phyloP scores from a whole-genome alignment of 1,140 invertebrate species.

The Calycopis cecrops region DNA sequence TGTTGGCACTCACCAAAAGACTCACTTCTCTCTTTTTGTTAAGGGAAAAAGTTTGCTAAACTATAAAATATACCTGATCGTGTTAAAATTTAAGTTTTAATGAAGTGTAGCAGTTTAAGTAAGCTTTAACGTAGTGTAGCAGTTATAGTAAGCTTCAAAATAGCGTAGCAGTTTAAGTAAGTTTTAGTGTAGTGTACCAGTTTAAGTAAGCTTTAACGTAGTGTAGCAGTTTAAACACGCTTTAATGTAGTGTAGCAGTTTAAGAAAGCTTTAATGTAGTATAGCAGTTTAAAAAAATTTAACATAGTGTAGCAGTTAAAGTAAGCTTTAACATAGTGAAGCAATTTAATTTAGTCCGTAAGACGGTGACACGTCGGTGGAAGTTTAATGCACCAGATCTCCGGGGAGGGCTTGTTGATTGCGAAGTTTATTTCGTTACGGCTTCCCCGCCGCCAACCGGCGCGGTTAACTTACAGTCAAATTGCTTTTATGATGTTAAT shows the following conservation, averaged over 20 bases:
- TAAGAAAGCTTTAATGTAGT: neutral
- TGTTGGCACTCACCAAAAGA: too few species aligned
- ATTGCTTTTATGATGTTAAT: too few species aligned
- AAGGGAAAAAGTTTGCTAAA: too few species aligned
- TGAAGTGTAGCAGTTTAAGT: too few species aligned
- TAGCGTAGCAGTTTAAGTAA: neutral
- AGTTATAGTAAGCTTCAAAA: neutral
- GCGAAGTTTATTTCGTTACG: conserved; percentile 24
- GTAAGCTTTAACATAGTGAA: too few species aligned
- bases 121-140: too few species aligned
- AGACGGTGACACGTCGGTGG: conserved; percentile 5
- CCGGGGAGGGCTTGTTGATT: conserved; percentile 14
- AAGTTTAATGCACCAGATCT: conserved; percentile 19
- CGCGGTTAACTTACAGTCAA: too few species aligned
- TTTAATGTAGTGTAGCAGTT: neutral
- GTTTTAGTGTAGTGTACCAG: too few species aligned
- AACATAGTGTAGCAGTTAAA: neutral
- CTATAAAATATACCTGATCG: too few species aligned
- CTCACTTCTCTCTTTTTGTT: too few species aligned
- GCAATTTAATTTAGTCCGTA: neutral
- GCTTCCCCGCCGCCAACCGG: neutral
- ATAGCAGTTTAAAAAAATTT: neutral
- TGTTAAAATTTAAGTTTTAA: too few species aligned
- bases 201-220: too few species aligned
- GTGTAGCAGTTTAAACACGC: neutral